Percentiles rank a stretch among this genome's conserved stretches.
These are phyloP conservation scores for Volucella inflata DNA, from an alignment of 2,888 invertebrate genomes.

Conservation along the genomic window DNA sequence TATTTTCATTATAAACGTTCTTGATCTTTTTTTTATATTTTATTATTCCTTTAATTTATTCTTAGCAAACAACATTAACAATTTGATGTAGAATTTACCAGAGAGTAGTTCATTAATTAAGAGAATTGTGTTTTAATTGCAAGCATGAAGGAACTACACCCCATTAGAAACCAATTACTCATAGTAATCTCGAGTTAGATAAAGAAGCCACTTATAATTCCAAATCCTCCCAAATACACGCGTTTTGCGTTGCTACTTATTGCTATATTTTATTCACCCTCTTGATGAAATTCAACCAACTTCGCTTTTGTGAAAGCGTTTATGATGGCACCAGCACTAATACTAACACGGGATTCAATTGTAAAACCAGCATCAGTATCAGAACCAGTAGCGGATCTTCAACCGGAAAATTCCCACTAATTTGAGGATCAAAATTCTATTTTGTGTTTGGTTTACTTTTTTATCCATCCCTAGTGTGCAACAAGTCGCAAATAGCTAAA, in stretches of 20 bases:
- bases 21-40: too few relatives aligned
- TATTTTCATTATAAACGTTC: too few relatives aligned
- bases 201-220: slow-evolving; percentile 25
- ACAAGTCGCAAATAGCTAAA: slow-evolving; percentile 68
- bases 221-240: slow-evolving; percentile 16
- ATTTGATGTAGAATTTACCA: too few relatives aligned
- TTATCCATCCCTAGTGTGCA: slow-evolving; percentile 44
- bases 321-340: too few relatives aligned
- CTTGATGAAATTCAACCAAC: not conserved
- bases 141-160: not conserved
- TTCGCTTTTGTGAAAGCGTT: too few relatives aligned
- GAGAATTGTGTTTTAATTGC: too few relatives aligned
- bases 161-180: slow-evolving; percentile 26
- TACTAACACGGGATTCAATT: slow-evolving; percentile 15
- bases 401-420: slow-evolving; percentile 46
- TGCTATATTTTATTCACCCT: not conserved
- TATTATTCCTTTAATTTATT: too few relatives aligned
- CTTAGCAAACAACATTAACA: too few relatives aligned
- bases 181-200: slow-evolving; percentile 17
- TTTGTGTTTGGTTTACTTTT: slow-evolving; percentile 36
- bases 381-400: slow-evolving; percentile 25
- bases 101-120: too few relatives aligned
- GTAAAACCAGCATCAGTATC: slow-evolving; percentile 1
- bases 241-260: slow-evolving; percentile 18
- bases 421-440: slow-evolving; percentile 46